phyloP scores from a whole-genome alignment of 1,140 invertebrate species.

The Aphelinus atriplicis region DNA sequence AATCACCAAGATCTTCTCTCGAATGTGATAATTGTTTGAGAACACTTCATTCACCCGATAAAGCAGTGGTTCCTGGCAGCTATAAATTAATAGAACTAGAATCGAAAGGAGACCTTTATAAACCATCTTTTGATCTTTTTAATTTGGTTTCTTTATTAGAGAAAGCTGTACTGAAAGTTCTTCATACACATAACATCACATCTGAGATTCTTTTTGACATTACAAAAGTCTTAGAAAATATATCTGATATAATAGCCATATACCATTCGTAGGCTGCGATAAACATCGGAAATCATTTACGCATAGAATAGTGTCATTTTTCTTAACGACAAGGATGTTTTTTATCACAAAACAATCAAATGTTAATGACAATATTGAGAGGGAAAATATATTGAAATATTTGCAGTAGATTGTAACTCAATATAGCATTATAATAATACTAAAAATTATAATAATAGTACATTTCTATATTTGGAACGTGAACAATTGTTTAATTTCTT shows the following conservation, averaged over 20 bases:
- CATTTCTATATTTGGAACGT: too few relatives aligned
- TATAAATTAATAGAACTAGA: slow-evolving; percentile 3
- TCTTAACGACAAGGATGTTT: slow-evolving; percentile 11
- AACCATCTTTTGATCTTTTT: slow-evolving; percentile 14
- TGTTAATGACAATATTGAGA: not conserved
- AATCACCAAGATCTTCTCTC: not conserved
- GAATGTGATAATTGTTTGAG: not conserved
- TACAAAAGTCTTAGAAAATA: not conserved
- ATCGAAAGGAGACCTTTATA: not conserved
- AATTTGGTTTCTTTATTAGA: not conserved
- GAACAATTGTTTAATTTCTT: too few relatives aligned
- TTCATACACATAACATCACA: not conserved
- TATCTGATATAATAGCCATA: not conserved
- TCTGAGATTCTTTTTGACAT: not conserved
- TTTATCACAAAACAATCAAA: slow-evolving; percentile 11
- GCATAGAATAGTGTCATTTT: slow-evolving; percentile 1
- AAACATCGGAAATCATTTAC: not conserved
- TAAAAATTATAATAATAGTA: too few relatives aligned
- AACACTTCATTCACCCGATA: not conserved
- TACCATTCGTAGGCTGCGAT: not conserved
- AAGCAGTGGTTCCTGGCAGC: not conserved
- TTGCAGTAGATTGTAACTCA: too few relatives aligned
- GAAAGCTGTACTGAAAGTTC: not conserved
- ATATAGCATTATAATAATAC: too few relatives aligned
- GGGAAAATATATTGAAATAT: not conserved